A percentile compares a stretch with the other conserved stretches of the same genome.
phyloP scores from a whole-genome alignment of 30 jellyfish, hydroid and myxozoan genomes.

The Pelagia noctiluca region DNA sequence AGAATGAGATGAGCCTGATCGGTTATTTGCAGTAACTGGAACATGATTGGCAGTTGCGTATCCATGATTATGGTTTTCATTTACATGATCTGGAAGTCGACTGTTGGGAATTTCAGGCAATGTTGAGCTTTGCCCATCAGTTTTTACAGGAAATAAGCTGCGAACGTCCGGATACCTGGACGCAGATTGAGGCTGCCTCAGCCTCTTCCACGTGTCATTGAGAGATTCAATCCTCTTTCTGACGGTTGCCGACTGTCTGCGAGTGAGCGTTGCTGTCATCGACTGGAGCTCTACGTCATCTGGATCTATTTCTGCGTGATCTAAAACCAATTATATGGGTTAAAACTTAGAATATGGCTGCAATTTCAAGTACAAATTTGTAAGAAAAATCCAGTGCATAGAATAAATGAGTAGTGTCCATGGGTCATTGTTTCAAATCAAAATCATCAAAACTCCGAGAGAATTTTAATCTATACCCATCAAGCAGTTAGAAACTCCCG shows the following conservation, averaged over 20 bases:
- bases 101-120: neutral
- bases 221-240: conserved; percentile 86
- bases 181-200: conserved; percentile 39
- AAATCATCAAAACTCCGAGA: too few relatives aligned
- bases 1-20: neutral
- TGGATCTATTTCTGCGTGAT: conserved; percentile 72
- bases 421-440: too few relatives aligned
- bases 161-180: conserved; percentile 70
- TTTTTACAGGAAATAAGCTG: conserved; percentile 62
- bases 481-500: too few relatives aligned
- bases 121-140: conserved; percentile 15
- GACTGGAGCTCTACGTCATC: conserved; percentile 76
- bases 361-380: too few relatives aligned
- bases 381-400: too few relatives aligned
- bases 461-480: too few relatives aligned
- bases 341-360: too few relatives aligned
- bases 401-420: too few relatives aligned
- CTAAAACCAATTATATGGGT: too few relatives aligned
- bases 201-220: conserved; percentile 84
- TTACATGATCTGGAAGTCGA: neutral
- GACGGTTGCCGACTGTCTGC: conserved; percentile 95
- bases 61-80: too few relatives aligned
- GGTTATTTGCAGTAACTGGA: neutral
- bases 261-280: conserved; percentile 88
- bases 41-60: too few relatives aligned